phyloP scores from a whole-genome alignment of 92 coral and sea anemone species.

The Actinernus sp. region DNA sequence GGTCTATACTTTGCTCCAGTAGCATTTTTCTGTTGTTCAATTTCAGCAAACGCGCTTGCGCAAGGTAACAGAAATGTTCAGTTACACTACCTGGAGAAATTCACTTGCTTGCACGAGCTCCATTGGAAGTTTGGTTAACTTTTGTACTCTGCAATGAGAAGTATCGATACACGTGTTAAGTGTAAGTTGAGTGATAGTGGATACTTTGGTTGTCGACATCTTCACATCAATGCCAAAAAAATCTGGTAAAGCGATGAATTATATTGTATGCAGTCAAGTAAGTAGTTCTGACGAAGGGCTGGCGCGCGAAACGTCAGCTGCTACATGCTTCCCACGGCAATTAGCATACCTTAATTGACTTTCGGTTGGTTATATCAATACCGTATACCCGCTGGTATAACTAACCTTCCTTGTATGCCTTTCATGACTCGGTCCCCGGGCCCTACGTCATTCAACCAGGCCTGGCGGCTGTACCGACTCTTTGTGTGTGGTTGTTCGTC shows the following conservation, averaged over 20 bases:
- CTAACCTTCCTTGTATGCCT: conserved; percentile 62
- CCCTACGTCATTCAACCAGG: conserved; percentile 72
- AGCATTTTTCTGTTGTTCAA: neutral
- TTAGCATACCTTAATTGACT: too few species aligned
- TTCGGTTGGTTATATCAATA: neutral
- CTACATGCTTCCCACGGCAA: too few species aligned
- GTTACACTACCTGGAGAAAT: conserved; percentile 74
- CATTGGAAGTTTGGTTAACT: conserved; percentile 81
- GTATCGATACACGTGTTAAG: too few species aligned
- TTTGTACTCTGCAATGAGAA: conserved; percentile 62
- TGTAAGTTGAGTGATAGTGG: too few species aligned
- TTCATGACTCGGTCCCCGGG: conserved; percentile 47
- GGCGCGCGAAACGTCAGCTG: too few species aligned
- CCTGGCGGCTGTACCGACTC: conserved; percentile 87
- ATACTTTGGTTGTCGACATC: too few species aligned
- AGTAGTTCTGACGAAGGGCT: too few species aligned
- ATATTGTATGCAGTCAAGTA: neutral
- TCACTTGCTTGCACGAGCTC: conserved; percentile 87
- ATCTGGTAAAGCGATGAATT: neutral
- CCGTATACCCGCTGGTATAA: neutral
- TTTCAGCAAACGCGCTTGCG: neutral
- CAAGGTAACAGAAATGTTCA: neutral
- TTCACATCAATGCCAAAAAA: too few species aligned
- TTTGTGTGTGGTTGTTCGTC: conserved; percentile 77
- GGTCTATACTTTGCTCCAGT: neutral